Percentiles rank a stretch among this genome's conserved stretches.
These are phyloP conservation scores for Peromyscus leucopus DNA, from an alignment of 2,113 vertebrate genomes.

Conservation along the genomic window DNA sequence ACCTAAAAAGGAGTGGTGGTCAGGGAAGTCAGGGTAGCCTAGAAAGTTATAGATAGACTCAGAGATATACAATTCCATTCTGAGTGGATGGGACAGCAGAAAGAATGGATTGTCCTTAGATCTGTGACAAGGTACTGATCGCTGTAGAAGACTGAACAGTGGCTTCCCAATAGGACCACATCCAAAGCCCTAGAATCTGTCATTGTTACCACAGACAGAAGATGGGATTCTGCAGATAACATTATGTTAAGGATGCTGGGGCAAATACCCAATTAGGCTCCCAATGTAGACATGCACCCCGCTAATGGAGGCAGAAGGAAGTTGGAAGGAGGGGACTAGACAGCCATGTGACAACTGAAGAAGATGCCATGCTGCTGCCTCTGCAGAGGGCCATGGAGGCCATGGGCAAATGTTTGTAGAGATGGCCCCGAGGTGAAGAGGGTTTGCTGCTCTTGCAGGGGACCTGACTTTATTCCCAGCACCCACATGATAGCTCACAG, in stretches of 20 bases:
- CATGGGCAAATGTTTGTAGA: background rate
- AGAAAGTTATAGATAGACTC: background rate
- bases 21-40: background rate
- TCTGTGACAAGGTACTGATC: background rate
- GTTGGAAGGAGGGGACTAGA: background rate
- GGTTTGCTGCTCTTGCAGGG: background rate
- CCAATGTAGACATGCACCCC: background rate
- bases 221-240: background rate
- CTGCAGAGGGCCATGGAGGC: background rate
- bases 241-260: background rate
- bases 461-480: background rate
- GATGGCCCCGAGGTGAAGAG: too few relatives aligned
- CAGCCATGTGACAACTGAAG: background rate
- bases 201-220: background rate
- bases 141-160: background rate
- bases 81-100: background rate
- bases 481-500: background rate
- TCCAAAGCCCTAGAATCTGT: background rate
- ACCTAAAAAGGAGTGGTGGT: background rate
- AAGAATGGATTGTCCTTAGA: background rate
- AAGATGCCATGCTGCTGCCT: background rate
- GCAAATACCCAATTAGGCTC: background rate
- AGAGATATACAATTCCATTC: background rate
- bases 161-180: background rate
- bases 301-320: background rate